These are phyloP conservation scores for Tamandua tetradactyla DNA, from an alignment of 2,797 vertebrate genomes.

Conservation along the genomic window DNA sequence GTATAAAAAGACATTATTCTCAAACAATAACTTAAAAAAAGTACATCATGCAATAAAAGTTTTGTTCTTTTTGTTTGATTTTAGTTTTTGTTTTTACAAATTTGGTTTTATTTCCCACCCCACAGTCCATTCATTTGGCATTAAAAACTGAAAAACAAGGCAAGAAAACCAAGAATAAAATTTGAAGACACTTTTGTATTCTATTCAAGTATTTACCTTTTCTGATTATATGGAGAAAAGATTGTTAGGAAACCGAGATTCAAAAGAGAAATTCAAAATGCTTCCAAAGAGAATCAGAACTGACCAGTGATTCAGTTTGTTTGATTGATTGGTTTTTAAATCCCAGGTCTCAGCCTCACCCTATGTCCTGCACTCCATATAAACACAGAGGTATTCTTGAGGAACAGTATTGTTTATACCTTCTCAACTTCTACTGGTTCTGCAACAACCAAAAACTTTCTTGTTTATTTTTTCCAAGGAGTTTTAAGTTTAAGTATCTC, in stretches of 20 bases:
- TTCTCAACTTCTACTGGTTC: background rate
- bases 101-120: conserved; percentile 58
- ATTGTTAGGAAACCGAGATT: conserved; percentile 24
- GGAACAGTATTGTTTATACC: background rate
- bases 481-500: conserved; percentile 25
- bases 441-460: background rate
- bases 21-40: too few relatives aligned
- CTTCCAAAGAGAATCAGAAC: conserved; percentile 31
- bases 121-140: background rate
- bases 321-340: background rate
- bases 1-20: too few relatives aligned
- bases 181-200: conserved; percentile 50
- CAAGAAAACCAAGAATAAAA: conserved; percentile 41
- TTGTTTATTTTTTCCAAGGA: background rate
- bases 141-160: conserved; percentile 52
- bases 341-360: background rate
- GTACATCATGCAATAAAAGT: too few relatives aligned
- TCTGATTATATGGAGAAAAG: conserved; percentile 31
- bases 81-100: too few relatives aligned
- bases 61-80: too few relatives aligned
- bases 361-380: background rate
- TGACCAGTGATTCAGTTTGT: background rate
- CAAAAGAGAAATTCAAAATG: conserved; percentile 32
- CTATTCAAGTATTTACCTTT: conserved; percentile 40
- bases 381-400: background rate